Percentiles rank a stretch among this genome's conserved stretches.
These are phyloP conservation scores for Anguilla rostrata DNA, from an alignment of 2,113 vertebrate species.

Conservation along the genomic window DNA sequence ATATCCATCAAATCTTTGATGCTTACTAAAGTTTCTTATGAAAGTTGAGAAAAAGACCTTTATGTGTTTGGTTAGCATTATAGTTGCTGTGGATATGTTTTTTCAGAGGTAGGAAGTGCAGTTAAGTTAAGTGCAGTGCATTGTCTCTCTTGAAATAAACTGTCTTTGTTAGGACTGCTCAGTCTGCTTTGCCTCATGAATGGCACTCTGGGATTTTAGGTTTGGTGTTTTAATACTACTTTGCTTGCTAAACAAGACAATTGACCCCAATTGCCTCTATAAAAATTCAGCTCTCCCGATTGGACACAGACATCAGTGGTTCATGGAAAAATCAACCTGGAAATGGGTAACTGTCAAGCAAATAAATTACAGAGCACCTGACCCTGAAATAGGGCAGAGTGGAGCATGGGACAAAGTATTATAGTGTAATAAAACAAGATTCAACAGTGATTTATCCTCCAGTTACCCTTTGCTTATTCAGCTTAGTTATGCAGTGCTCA, in stretches of 20 bases:
- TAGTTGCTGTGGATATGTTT: not conserved
- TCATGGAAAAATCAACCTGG: too few relatives aligned
- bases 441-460: not conserved
- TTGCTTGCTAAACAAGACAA: not conserved
- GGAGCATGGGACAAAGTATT: too few relatives aligned
- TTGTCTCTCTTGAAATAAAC: not conserved
- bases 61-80: too few relatives aligned
- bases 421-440: not conserved
- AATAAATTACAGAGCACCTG: too few relatives aligned
- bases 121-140: not conserved
- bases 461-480: not conserved
- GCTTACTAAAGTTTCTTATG: too few relatives aligned
- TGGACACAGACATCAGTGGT: too few relatives aligned
- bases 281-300: not conserved
- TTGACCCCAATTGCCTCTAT: not conserved
- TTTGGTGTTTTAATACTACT: not conserved
- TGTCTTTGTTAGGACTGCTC: not conserved
- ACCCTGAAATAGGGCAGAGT: too few relatives aligned
- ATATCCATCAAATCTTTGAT: too few relatives aligned
- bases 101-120: too few relatives aligned
- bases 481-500: not conserved
- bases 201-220: not conserved
- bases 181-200: not conserved
- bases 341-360: too few relatives aligned
- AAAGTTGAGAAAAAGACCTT: too few relatives aligned